phyloP scores from a whole-genome alignment of 2,113 vertebrate species.

The Leptobrachium leishanense region DNA sequence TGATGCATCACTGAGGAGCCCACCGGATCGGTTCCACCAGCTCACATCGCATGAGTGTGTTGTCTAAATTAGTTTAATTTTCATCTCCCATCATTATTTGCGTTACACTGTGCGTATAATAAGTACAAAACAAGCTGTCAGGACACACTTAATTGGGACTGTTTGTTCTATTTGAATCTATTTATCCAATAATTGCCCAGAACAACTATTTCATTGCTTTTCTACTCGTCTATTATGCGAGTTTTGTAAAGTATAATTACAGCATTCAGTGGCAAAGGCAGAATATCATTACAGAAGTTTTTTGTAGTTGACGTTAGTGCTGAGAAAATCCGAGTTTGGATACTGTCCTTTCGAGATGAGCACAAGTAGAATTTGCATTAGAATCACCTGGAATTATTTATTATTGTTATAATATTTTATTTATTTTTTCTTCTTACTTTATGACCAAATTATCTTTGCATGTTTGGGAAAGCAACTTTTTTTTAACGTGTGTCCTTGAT shows the following conservation, averaged over 20 bases:
- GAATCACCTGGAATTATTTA: background rate
- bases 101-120: background rate
- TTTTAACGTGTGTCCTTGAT: no score
- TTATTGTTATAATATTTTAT: background rate
- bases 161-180: background rate
- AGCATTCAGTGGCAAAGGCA: background rate
- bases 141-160: background rate
- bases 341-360: background rate
- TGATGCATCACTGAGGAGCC: no score
- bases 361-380: background rate
- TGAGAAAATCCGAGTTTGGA: background rate
- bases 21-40: no score
- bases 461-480: no score
- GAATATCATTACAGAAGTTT: background rate
- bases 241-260: constrained; percentile 1
- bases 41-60: no score
- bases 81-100: no score
- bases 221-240: background rate
- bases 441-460: no score
- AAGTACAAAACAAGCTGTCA: background rate
- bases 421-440: background rate
- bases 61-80: no score
- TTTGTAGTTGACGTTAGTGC: background rate
- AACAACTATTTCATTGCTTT: background rate
- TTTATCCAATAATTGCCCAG: constrained; percentile 5